phyloP scores from a whole-genome alignment of 2,888 invertebrate species.

The Idaea biselata region DNA sequence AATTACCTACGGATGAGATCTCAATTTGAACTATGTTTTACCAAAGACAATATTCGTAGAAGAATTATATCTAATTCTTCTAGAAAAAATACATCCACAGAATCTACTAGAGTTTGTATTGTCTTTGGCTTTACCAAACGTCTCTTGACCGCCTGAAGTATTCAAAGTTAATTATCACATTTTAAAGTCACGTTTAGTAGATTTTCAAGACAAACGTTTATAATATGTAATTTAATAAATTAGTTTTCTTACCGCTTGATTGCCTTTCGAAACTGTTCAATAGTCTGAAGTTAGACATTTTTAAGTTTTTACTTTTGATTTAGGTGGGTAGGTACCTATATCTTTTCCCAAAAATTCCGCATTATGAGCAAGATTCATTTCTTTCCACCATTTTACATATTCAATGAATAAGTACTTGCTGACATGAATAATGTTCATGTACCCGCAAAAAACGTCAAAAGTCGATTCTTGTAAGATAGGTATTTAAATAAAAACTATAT shows the following conservation, averaged over 20 bases:
- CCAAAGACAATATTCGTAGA: not conserved
- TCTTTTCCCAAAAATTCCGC: not conserved
- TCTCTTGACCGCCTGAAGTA: conserved; percentile 54
- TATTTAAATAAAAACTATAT: not conserved
- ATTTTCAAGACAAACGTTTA: conserved; percentile 21
- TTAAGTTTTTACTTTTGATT: not conserved
- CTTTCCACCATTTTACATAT: not conserved
- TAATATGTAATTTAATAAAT: conserved; percentile 48
- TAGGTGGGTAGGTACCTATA: not conserved
- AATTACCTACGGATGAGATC: conserved; percentile 77
- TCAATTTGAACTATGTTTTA: conserved; percentile 76
- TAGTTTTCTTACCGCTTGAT: conserved; percentile 38
- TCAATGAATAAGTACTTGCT: not conserved
- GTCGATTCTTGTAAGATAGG: not conserved
- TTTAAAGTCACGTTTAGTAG: conserved; percentile 56
- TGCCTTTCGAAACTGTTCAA: conserved; percentile 29
- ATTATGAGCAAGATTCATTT: too few relatives aligned
- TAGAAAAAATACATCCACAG: not conserved
- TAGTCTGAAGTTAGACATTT: not conserved
- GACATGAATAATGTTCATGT: too few relatives aligned
- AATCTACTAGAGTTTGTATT: not conserved
- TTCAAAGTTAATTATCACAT: conserved; percentile 74
- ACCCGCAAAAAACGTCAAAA: not conserved
- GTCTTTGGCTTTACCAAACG: conserved; percentile 42
- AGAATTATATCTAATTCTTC: not conserved